These are phyloP conservation scores for Sceloporus undulatus DNA, from an alignment of 2,113 vertebrate species.

Conservation along the genomic window DNA sequence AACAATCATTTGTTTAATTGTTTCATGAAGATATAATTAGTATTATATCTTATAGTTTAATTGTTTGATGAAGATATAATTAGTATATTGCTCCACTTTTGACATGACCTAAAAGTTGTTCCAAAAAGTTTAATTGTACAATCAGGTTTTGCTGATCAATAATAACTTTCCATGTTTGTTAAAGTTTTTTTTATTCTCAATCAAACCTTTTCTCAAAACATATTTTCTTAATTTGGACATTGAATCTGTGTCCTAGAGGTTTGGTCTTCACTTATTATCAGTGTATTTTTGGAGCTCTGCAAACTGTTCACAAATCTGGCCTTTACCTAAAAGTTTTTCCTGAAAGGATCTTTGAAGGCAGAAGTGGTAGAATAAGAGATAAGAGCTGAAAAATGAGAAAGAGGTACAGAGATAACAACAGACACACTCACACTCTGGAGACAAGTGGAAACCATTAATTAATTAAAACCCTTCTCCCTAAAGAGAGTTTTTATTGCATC, in stretches of 20 bases:
- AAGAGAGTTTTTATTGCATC: accelerated
- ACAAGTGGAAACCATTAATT: conserved; percentile 3
- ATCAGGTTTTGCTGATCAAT: background rate
- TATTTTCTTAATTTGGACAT: background rate
- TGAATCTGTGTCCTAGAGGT: background rate
- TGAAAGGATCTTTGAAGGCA: conserved; percentile 24
- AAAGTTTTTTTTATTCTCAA: background rate
- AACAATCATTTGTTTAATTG: background rate
- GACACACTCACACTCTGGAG: background rate
- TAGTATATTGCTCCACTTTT: background rate
- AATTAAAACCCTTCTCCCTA: conserved; percentile 45
- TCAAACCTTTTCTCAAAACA: background rate
- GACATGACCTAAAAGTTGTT: background rate
- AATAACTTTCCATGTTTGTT: background rate
- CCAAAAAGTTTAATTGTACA: no score
- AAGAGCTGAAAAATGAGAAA: background rate
- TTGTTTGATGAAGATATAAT: background rate
- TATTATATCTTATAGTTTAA: background rate
- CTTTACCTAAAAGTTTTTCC: conserved; percentile 7
- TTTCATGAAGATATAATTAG: background rate
- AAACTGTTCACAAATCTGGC: background rate
- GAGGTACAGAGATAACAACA: background rate
- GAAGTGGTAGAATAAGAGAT: background rate
- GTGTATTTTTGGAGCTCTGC: background rate
- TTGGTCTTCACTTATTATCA: background rate